phyloP scores from a whole-genome alignment of 2,113 vertebrate species.

The Neodontobutis hainanensis region DNA sequence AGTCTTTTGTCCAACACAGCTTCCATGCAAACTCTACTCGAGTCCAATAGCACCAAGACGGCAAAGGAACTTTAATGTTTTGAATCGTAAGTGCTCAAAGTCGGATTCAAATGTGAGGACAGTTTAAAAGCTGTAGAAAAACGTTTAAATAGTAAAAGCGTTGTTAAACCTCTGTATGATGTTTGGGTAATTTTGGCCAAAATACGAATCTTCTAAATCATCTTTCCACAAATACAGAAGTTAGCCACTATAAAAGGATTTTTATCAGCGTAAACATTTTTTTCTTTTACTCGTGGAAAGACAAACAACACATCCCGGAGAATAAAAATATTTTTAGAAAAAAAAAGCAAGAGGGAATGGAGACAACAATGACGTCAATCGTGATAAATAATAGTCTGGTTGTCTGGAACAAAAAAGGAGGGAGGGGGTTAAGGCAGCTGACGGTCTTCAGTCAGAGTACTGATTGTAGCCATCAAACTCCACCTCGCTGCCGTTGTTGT shows the following conservation, averaged over 20 bases:
- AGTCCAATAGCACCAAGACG: slow-evolving; percentile 58
- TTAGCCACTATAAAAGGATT: slow-evolving; percentile 36
- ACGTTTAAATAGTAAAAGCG: slow-evolving; percentile 55
- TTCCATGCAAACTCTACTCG: slow-evolving; percentile 35
- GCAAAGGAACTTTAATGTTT: slow-evolving; percentile 22
- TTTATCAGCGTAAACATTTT: slow-evolving; percentile 44
- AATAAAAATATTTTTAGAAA: slow-evolving; percentile 36
- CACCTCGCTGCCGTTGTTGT: slow-evolving; percentile 74
- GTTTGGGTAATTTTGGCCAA: slow-evolving; percentile 18
- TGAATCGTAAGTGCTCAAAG: slow-evolving; percentile 33
- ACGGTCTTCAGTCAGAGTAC: slow-evolving; percentile 82
- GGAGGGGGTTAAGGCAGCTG: slow-evolving; percentile 32
- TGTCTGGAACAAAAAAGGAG: slow-evolving; percentile 39
- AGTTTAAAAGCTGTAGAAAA: slow-evolving; percentile 32
- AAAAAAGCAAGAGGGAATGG: slow-evolving; percentile 8
- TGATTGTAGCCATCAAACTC: slow-evolving; percentile 85
- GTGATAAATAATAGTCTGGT: slow-evolving; percentile 56
- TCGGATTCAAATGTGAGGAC: background rate
- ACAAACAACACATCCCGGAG: slow-evolving; percentile 29
- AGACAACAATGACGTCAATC: slow-evolving; percentile 25
- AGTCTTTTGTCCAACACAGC: slow-evolving; percentile 21
- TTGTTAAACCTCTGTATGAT: slow-evolving; percentile 20
- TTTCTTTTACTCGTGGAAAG: slow-evolving; percentile 44
- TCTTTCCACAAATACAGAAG: slow-evolving; percentile 12
- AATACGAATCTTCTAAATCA: slow-evolving; percentile 25